Evolutionary conservation across 2,797 vertebrate species (phyloP), one percentile per base, ranked within the genome.

Genomic region (Chaenodraco wilsoni): DNA sequence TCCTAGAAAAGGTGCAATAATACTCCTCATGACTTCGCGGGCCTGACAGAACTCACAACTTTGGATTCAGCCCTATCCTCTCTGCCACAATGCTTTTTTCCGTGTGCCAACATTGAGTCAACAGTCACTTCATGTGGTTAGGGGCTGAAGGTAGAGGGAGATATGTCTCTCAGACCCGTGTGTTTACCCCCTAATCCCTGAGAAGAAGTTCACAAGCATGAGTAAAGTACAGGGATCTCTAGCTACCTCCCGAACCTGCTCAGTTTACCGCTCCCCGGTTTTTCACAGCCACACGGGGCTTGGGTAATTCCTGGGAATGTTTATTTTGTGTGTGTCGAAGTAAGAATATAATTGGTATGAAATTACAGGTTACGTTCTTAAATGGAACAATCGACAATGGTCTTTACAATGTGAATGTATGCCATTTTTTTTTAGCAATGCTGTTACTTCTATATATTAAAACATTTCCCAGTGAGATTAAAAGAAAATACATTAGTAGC

Each of bases 131-230:
- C 61, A 85, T 89, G 87, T 86, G 81, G 80, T 74, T 78, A 41
- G 31, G 77, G 72, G 78, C 70, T 83, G 60, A 62, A 85, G 74
- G 72, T 76, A 69, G 65, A 58, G 71, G 72, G 71, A 79, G 82
- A 77, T 68, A 71, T 73, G 80, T 78, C 79, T 85, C 76, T 85
- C 79, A 88, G 78, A 87, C 78, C 70, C 11, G 64, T 66, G 74
- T 92, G 86, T 91, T 92, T 92, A 82, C 84, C 62, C 77, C 63
- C 56, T 89, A 91, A 92, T 91, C 87, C 84, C 45, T 1, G 57
- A 79, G 86, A 83, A 86, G 76, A 89, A 88, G 82, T 85, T 89
- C 85, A 88, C 81, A 89, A 82, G 82, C 79, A 16, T n/a, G 77
- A 86, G 78, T 82, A 87, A 83, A 90, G 84, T 76, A 88, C 86